Base-by-base conservation (phyloP, 2,113 vertebrate species). In the Sturnus vulgaris region DNA sequence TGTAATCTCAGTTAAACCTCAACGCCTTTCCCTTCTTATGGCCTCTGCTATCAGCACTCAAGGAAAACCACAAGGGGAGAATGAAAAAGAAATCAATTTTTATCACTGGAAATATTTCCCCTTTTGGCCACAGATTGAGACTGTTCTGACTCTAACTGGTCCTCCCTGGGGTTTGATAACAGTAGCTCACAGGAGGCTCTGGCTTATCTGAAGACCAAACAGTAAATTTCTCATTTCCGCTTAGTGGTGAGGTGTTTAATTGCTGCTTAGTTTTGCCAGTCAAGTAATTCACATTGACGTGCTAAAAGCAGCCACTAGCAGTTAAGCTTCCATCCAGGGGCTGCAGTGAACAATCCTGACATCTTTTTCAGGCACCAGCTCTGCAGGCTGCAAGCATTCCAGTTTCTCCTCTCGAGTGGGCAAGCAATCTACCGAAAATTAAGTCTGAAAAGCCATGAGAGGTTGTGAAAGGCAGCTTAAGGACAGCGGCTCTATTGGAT, bases 381-480 rank as follows among this genome's bases (percentile, higher is more conserved):
- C 93, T 93, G 91, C 92, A 89, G 95, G 95, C 91, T 96, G 97
- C 14, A 84, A 95, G 95, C 93, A 96, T 98, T 98, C 97, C 96
- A 94, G 94, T 97, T 97, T 98, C 98, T 98, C 95, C 98, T 98
- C 98, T 98, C 87, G 94, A 98, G 97, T 97, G 98, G 98, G 97
- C 97, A 98, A 97, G 98, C 98, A 98, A 98, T 98, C 98, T 98
- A 97, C 89, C 97, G 98, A 98, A 98, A 98, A 98, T 98, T 98
- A 98, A 98, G 97, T 97, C 97, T 98, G 98, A 98, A 98, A 98
- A 97, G 97, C 95, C 79, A n/a, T 14, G 68, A 83, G 90, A 71
- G 82, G 73, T 44, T 71, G 69, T 60, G 90, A 84, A 72, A 90
- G 86, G 89, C 86, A 72, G 80, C 57, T 82, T 90, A 85, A 86